These are phyloP conservation scores for Pseudotriccus pelzelni DNA, from an alignment of 2,797 vertebrate genomes.

Conservation along the genomic window DNA sequence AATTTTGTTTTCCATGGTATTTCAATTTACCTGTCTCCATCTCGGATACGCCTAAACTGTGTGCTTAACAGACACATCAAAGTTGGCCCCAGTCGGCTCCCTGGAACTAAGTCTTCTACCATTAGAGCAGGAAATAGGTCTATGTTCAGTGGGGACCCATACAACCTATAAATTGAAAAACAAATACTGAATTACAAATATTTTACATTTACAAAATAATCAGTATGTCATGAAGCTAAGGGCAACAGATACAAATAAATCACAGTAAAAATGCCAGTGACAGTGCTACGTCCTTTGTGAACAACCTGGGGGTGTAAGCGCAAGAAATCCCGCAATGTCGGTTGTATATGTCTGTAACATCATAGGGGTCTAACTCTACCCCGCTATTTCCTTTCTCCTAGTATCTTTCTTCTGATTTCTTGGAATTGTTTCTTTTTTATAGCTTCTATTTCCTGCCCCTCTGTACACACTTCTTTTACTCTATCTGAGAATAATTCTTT, in stretches of 20 bases:
- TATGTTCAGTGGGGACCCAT: conserved; percentile 91
- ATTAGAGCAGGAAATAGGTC: conserved; percentile 97
- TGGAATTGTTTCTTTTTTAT: neutral
- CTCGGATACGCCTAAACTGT: conserved; percentile 89
- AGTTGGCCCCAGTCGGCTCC: conserved; percentile 92
- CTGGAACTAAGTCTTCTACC: conserved; percentile 94
- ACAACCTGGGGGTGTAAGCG: neutral
- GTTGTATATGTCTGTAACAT: neutral
- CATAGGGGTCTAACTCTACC: neutral
- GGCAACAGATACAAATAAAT: neutral
- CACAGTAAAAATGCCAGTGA: neutral
- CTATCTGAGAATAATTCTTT: neutral
- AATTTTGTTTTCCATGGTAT: neutral
- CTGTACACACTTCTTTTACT: neutral
- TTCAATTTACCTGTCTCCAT: conserved; percentile 89
- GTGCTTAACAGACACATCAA: conserved; percentile 91
- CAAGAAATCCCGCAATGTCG: neutral
- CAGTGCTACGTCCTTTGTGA: neutral
- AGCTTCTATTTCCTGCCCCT: neutral
- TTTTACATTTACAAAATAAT: neutral
- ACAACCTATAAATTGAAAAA: conserved; percentile 78
- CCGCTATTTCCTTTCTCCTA: neutral
- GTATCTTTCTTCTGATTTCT: neutral
- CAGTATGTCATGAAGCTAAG: neutral
- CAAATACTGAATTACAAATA: neutral